Conservation (phyloP, 1,140 invertebrate genomes). For the Ctenoplectra terminalis region DNA sequence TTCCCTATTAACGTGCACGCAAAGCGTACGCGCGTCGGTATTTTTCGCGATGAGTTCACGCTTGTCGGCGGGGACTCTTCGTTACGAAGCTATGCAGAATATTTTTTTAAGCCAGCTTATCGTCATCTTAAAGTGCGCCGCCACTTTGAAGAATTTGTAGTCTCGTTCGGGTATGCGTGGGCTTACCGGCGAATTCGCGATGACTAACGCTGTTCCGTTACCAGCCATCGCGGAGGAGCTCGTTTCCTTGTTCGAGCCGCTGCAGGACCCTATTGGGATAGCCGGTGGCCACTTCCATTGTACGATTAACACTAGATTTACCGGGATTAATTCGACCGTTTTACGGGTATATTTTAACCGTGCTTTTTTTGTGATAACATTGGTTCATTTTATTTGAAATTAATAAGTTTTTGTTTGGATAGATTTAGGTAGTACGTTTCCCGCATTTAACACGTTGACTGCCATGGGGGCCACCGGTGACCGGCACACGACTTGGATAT, state of each 20-base stretch:
- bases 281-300: neutral
- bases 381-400: no score
- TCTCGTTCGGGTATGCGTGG: slow-evolving; percentile 43
- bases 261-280: neutral
- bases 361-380: no score
- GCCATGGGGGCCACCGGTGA: no score
- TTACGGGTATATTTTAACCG: no score
- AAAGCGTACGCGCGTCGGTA: neutral
- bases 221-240: neutral
- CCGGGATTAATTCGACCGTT: no score
- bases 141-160: slow-evolving; percentile 51
- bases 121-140: slow-evolving; percentile 60
- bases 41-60: slow-evolving; percentile 50
- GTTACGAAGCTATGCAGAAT: slow-evolving; percentile 64
- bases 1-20: slow-evolving; percentile 50
- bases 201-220: slow-evolving; percentile 47
- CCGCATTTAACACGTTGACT: no score
- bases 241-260: slow-evolving; percentile 28
- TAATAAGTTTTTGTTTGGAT: no score
- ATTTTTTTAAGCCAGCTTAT: slow-evolving; percentile 61
- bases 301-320: no score
- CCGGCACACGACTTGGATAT: no score
- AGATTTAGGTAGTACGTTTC: no score
- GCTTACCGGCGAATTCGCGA: slow-evolving; percentile 36
- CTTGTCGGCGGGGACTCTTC: slow-evolving; percentile 47